These are phyloP conservation scores for Chrysolina haemoptera DNA, from an alignment of 2,888 invertebrate species.

Conservation along the genomic window DNA sequence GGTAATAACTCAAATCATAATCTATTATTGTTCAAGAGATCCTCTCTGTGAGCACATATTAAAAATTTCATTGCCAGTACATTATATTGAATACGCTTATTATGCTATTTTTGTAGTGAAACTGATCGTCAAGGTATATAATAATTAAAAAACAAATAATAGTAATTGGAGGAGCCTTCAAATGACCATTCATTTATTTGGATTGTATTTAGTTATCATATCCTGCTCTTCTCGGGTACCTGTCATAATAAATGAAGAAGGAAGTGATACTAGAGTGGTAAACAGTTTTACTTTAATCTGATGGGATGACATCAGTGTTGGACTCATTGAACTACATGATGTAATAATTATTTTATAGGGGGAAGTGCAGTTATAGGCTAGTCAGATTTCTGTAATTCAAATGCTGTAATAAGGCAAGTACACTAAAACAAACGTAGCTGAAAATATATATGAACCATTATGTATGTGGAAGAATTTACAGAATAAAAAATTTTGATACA, in stretches of 20 bases:
- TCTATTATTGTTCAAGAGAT: not conserved
- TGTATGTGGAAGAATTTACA: no score
- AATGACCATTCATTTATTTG: not conserved
- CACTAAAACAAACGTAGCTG: no score
- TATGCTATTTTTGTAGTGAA: not conserved
- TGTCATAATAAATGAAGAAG: not conserved
- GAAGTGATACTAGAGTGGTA: not conserved
- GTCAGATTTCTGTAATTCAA: no score
- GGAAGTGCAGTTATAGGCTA: no score
- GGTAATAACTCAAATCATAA: not conserved
- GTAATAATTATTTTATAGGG: not conserved
- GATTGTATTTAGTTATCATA: not conserved
- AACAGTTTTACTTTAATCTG: not conserved
- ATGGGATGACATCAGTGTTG: not conserved
- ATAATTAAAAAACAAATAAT: not conserved
- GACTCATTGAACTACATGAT: not conserved
- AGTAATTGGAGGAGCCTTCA: not conserved
- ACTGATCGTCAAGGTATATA: not conserved
- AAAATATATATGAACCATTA: no score
- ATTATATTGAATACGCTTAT: not conserved
- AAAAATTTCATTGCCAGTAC: not conserved
- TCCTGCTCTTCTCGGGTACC: not conserved
- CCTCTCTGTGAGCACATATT: not conserved
- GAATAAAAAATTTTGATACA: no score
- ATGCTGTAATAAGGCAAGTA: no score